Percentiles rank a stretch among this genome's conserved stretches.
These are phyloP conservation scores for Stichodactyla helianthus DNA, from an alignment of 64 coral and sea anemone species.

Conservation along the genomic window DNA sequence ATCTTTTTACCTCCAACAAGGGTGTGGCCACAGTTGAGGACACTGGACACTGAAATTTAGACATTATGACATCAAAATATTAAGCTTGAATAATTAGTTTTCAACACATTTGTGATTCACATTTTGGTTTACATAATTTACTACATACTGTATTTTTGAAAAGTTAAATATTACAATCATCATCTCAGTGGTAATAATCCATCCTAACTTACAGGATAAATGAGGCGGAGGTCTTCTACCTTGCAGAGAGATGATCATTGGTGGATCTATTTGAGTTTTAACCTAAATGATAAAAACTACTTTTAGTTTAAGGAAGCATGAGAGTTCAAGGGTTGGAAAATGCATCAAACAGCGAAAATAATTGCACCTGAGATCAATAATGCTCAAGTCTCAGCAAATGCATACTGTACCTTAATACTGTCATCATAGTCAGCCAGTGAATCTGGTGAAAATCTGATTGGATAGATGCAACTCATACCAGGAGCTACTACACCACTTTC, in stretches of 20 bases:
- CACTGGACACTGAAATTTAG: slow-evolving; percentile 54
- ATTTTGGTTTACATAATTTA: neutral
- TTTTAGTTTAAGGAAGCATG: neutral
- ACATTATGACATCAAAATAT: neutral
- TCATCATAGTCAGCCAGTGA: slow-evolving; percentile 93
- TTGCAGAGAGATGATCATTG: slow-evolving; percentile 62
- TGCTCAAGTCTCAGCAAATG: neutral
- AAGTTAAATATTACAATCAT: too few species aligned
- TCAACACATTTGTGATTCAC: neutral
- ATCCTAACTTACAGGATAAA: slow-evolving; percentile 50
- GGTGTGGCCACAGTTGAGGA: slow-evolving; percentile 79
- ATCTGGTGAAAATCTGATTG: slow-evolving; percentile 89
- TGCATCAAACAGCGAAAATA: too few species aligned
- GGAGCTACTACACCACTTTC: slow-evolving; percentile 88
- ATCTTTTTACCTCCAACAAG: slow-evolving; percentile 90
- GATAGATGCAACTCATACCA: slow-evolving; percentile 91
- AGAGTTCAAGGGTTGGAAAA: neutral
- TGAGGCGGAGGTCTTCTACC: slow-evolving; percentile 74
- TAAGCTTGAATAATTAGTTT: neutral
- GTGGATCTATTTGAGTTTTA: slow-evolving; percentile 72
- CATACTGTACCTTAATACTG: slow-evolving; percentile 62
- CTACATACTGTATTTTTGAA: neutral
- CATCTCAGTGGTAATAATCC: too few species aligned
- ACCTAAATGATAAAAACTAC: slow-evolving; percentile 50
- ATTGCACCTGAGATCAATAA: neutral